Evolutionary conservation across 2,888 invertebrate genomes (phyloP), one percentile per base, ranked within the genome.

Genomic region (Opisthograptis luteolata): DNA sequence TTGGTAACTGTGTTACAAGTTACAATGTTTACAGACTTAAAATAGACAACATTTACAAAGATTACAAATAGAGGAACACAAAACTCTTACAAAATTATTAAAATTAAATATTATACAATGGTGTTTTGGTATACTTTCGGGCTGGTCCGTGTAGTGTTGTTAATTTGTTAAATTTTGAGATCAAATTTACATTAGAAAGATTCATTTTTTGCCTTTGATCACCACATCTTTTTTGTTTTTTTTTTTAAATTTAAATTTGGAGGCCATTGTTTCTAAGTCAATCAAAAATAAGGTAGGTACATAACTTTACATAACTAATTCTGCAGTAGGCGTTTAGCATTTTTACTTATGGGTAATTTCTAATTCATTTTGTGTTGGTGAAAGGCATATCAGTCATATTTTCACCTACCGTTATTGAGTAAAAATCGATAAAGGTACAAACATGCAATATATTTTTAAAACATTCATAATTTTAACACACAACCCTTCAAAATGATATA

Each of bases 51-150:
- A 78, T 79, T 75, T 75, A 80, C 77, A 79, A 76, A 78, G 75
- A 73, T 73, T 70, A 70, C 44, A 55, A 46, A 69, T 73, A 82
- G 73, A 88, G 88, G 87, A 88, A 88, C 89, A 88, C 81, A 71
- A 81, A 86, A 82, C 78, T 56, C 78, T 82, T 82, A 84, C 12
- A 42, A 43, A 34, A 66, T 54, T 64, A 56, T 55, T 56, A 64
- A 49, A 61, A 56, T 25, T 76, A 79, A 81, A 79, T 81, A n/a
- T n/a, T n/a, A 83, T 81, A 84, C 82, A 85, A 80, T 80, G 79
- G 82, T 81, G 73, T 80, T 89, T 89, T 89, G 89, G 88, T 89
- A 84, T 84, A 77, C 66, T 35, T 45, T 64, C 76, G 76, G 77
- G 75, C 73, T 70, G 75, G 55, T 60, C 74, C 79, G 77, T 76